Evolutionary conservation across 2,888 invertebrate genomes (phyloP).

Genomic region (Cryptophagus acutangulus): DNA sequence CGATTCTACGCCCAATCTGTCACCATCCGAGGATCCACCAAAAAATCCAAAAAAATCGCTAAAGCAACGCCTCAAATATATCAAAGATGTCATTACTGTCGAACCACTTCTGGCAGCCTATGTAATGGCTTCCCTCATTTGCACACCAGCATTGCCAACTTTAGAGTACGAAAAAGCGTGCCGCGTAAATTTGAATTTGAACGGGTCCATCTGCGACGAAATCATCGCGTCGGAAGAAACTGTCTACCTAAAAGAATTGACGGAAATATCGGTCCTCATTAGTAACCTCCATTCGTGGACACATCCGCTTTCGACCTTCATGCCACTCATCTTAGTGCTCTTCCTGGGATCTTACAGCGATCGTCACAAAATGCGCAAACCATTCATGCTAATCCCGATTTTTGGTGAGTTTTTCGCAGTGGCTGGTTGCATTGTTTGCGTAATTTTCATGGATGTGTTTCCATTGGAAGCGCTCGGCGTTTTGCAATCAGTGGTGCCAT

Average conservation of each 20-base stretch:
- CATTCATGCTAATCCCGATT: constrained; percentile 43
- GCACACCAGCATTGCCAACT: constrained; percentile 49
- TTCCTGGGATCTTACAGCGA: constrained; percentile 47
- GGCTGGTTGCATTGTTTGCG: constrained; percentile 51
- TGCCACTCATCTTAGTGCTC: constrained; percentile 42
- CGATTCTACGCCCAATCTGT: too few relatives aligned
- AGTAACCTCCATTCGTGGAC: constrained; percentile 47
- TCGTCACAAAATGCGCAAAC: constrained; percentile 43
- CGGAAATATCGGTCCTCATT: constrained; percentile 47
- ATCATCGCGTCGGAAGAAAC: constrained; percentile 37
- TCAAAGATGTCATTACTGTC: constrained; percentile 40
- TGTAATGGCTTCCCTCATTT: constrained; percentile 37
- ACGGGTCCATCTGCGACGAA: constrained; percentile 51
- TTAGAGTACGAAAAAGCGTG: constrained; percentile 57
- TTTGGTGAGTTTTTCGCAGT: constrained; percentile 48
- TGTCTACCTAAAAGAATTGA: constrained; percentile 44
- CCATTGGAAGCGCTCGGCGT: constrained; percentile 51
- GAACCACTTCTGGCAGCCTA: constrained; percentile 43
- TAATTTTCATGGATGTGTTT: constrained; percentile 53
- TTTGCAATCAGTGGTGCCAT: constrained; percentile 54
- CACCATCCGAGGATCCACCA: too few relatives aligned
- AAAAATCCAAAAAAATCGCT: too few relatives aligned
- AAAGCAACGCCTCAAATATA: constrained; percentile 27
- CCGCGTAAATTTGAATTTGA: constrained; percentile 50
- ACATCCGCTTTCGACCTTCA: constrained; percentile 37